Evolutionary conservation across 2,113 vertebrate genomes (phyloP).

Genomic region (Seriola aureovittata): DNA sequence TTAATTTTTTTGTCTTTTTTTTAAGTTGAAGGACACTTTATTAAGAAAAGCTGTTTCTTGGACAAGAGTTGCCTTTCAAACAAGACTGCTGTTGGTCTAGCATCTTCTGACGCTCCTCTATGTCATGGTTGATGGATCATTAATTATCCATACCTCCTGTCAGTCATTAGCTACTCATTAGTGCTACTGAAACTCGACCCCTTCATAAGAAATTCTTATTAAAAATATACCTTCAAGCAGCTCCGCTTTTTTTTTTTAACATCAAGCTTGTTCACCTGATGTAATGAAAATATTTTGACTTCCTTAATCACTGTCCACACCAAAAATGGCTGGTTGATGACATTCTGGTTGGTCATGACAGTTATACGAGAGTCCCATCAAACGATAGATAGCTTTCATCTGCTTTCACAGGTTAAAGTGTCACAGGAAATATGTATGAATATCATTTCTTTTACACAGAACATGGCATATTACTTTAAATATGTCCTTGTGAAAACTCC

Average conservation of each 20-base stretch:
- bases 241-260: background rate
- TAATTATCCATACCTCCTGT: constrained; percentile 28
- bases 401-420: background rate
- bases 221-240: background rate
- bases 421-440: background rate
- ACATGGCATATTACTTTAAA: constrained; percentile 1
- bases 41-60: background rate
- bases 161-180: constrained; percentile 24
- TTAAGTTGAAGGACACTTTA: background rate
- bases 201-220: background rate
- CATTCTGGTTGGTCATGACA: background rate
- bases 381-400: background rate
- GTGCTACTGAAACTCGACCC: background rate
- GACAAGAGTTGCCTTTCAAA: background rate
- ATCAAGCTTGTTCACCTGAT: background rate
- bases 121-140: constrained; percentile 10
- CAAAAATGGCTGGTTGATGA: background rate
- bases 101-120: background rate
- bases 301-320: background rate
- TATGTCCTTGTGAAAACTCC: constrained; percentile 45
- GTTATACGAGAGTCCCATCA: background rate
- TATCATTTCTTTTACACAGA: background rate
- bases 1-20: background rate
- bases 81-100: background rate
- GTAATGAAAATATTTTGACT: background rate